A percentile compares a stretch with the other conserved stretches of the same genome.
phyloP scores from a whole-genome alignment of 1,140 invertebrate genomes.

The Kradibia gibbosae region DNA sequence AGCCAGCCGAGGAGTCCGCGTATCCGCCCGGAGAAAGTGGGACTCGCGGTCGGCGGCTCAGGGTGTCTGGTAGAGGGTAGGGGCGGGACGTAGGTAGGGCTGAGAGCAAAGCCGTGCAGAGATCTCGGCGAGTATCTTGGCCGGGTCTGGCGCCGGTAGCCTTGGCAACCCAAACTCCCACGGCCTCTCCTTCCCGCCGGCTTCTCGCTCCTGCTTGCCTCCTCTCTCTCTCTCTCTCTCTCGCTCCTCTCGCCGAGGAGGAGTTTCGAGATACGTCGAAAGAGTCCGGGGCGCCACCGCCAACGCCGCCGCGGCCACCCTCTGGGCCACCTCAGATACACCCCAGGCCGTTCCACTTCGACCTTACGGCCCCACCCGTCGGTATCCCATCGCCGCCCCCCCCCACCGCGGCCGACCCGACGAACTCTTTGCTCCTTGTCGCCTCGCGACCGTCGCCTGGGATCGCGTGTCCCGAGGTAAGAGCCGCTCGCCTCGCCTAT shows the following conservation, averaged over 20 bases:
- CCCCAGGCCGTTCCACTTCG: constrained; percentile 59
- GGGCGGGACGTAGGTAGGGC: constrained; percentile 49
- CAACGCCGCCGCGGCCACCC: constrained; percentile 70
- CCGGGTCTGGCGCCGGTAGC: constrained; percentile 72
- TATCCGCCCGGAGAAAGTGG: neutral
- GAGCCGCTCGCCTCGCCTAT: too few species aligned
- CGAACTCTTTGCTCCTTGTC: constrained; percentile 19
- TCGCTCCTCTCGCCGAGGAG: constrained; percentile 64
- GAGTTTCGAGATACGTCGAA: constrained; percentile 1
- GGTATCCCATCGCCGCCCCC: constrained; percentile 39
- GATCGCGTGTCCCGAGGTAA: too few species aligned
- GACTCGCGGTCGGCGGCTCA: too few species aligned
- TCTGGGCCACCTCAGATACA: constrained; percentile 71
- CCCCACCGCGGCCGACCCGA: constrained; percentile 18
- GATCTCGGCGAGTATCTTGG: constrained; percentile 72
- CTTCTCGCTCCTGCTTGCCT: constrained; percentile 57
- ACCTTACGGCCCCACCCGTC: neutral
- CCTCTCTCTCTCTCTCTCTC: constrained; percentile 60
- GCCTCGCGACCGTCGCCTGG: neutral
- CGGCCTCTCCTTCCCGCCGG: constrained; percentile 47
- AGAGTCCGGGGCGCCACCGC: constrained; percentile 60
- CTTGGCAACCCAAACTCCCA: constrained; percentile 71
- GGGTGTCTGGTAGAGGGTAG: constrained; percentile 53
- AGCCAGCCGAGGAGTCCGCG: neutral
- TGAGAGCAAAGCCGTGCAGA: constrained; percentile 41